A percentile compares a stretch with the other conserved stretches of the same genome.
These are phyloP conservation scores for Biston betularia DNA, from an alignment of 2,888 invertebrate species.

Conservation along the genomic window DNA sequence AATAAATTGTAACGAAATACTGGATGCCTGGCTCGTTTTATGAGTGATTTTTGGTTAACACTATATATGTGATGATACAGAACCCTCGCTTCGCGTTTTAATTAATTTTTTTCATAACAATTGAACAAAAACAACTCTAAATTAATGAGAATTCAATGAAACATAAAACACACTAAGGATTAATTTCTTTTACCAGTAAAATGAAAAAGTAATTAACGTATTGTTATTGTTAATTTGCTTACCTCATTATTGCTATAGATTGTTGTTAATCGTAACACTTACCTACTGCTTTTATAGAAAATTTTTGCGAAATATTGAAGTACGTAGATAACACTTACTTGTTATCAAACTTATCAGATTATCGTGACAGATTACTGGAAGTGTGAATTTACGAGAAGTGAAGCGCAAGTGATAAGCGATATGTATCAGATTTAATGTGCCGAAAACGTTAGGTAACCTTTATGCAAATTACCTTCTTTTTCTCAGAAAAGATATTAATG, in stretches of 20 bases:
- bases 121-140: too few species aligned
- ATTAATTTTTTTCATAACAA: too few species aligned
- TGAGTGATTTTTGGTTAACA: too few species aligned
- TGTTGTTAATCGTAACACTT: conserved; percentile 3
- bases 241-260: conserved; percentile 13
- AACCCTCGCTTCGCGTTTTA: too few species aligned
- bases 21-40: too few species aligned
- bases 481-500: too few species aligned
- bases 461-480: conserved; percentile 6
- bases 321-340: conserved; percentile 16
- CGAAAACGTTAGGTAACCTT: conserved; percentile 15
- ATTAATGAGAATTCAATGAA: too few species aligned
- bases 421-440: conserved; percentile 23
- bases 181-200: too few species aligned
- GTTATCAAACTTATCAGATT: conserved; percentile 26
- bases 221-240: conserved; percentile 11
- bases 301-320: conserved; percentile 21
- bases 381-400: conserved; percentile 24
- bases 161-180: too few species aligned
- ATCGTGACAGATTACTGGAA: conserved; percentile 29
- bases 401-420: conserved; percentile 22
- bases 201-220: background rate
- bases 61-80: too few species aligned
- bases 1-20: too few species aligned
- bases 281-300: conserved; percentile 14